Evolutionary conservation across 1,140 invertebrate genomes (phyloP).

Genomic region (Bombus superbus): DNA sequence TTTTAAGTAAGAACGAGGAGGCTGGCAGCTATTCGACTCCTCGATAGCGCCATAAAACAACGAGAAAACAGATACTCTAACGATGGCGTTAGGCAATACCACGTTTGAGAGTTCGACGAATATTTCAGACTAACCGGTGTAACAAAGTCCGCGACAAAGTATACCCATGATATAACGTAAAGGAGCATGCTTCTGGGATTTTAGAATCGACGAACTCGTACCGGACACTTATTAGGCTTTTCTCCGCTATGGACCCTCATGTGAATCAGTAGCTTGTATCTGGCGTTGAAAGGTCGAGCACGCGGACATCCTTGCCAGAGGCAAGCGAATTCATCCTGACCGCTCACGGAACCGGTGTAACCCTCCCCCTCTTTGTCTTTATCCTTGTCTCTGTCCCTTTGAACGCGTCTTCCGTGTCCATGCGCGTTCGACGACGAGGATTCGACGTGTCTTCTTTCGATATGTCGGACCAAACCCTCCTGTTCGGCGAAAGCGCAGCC

Average conservation of each 20-base stretch:
- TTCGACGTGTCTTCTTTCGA: slow-evolving; percentile 96
- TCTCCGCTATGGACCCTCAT: slow-evolving; percentile 98
- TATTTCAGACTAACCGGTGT: no score
- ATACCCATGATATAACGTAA: no score
- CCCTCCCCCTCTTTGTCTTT: slow-evolving; percentile 60
- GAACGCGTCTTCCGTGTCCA: slow-evolving; percentile 69
- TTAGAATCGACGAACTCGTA: slow-evolving; percentile 76
- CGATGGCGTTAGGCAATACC: no score
- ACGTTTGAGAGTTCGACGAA: no score
- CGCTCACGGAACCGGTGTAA: not conserved
- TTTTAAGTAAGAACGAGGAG: no score
- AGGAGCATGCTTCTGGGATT: not conserved
- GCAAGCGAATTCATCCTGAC: slow-evolving; percentile 93
- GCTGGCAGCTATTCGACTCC: accelerated
- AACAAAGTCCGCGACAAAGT: no score
- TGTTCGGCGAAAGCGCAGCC: slow-evolving; percentile 90
- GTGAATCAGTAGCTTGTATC: slow-evolving; percentile 98
- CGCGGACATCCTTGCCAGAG: slow-evolving; percentile 95
- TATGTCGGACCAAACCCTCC: slow-evolving; percentile 92
- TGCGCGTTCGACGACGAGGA: slow-evolving; percentile 73
- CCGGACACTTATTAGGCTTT: slow-evolving; percentile 97
- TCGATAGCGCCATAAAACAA: no score
- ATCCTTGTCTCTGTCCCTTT: slow-evolving; percentile 73
- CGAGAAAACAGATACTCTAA: no score
- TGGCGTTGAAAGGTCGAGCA: slow-evolving; percentile 95